Evolutionary conservation across 92 coral and sea anemone genomes (phyloP).

Genomic region (Actinernus sp.): DNA sequence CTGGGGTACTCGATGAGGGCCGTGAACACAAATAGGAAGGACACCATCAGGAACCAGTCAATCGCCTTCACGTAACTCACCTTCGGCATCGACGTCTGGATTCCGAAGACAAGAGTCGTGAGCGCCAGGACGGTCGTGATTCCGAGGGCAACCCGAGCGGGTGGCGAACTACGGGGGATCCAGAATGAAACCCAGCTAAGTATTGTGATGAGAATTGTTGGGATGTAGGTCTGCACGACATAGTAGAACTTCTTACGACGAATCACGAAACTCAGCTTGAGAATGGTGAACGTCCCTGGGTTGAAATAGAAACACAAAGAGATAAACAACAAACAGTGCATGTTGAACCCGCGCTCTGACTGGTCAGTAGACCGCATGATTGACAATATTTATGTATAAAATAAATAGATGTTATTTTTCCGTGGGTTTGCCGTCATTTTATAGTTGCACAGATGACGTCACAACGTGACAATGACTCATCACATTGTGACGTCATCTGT

Average conservation of each 20-base stretch:
- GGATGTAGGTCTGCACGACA: slow-evolving; percentile 89
- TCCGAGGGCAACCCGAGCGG: slow-evolving; percentile 98
- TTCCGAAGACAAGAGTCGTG: slow-evolving; percentile 92
- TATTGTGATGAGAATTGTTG: slow-evolving; percentile 77
- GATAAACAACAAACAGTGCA: no score
- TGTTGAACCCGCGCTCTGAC: no score
- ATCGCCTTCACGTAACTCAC: slow-evolving; percentile 96
- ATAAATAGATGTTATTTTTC: no score
- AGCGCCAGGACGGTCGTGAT: slow-evolving; percentile 98
- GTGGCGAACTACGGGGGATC: slow-evolving; percentile 97
- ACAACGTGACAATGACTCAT: no score
- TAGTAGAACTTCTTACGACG: slow-evolving; percentile 89
- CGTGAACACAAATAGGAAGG: slow-evolving; percentile 87
- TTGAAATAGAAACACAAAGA: not conserved
- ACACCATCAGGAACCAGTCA: slow-evolving; percentile 93
- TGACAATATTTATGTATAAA: no score
- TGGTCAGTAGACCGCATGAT: no score
- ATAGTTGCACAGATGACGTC: no score
- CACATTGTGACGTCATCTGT: no score
- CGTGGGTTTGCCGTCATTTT: no score
- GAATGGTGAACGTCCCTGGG: slow-evolving; percentile 70
- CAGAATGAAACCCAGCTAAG: slow-evolving; percentile 97
- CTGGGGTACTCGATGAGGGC: slow-evolving; percentile 97
- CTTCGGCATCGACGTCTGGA: slow-evolving; percentile 92
- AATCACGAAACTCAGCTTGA: slow-evolving; percentile 53